phyloP scores from a whole-genome alignment of 2,797 vertebrate species.

The Bovichtus diacanthus region DNA sequence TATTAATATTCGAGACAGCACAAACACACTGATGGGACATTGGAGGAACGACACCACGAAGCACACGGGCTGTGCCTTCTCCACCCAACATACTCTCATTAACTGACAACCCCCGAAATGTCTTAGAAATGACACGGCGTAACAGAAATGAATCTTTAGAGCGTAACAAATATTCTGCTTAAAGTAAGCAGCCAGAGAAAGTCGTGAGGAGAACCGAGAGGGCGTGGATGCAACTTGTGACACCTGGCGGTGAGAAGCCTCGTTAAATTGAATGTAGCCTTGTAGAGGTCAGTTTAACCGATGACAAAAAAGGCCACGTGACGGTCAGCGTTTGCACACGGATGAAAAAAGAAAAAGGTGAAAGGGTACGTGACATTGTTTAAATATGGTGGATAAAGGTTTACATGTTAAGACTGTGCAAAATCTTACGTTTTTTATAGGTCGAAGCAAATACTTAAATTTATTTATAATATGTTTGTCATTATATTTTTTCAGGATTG shows the following conservation, averaged over 20 bases:
- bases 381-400: rapidly evolving
- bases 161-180: background rate
- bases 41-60: slow-evolving; percentile 17
- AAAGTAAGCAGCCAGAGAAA: background rate
- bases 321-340: slow-evolving; percentile 62
- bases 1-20: slow-evolving; percentile 63
- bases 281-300: slow-evolving; percentile 63
- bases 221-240: slow-evolving; percentile 30
- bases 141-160: background rate
- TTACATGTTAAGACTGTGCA: too few relatives aligned
- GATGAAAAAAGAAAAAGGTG: too few relatives aligned
- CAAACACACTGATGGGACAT: slow-evolving; percentile 50
- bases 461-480: too few relatives aligned
- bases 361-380: background rate
- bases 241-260: slow-evolving; percentile 52
- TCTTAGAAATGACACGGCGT: background rate
- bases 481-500: too few relatives aligned
- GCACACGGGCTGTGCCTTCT: slow-evolving; percentile 25
- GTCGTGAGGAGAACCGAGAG: slow-evolving; percentile 1
- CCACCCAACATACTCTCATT: slow-evolving; percentile 18
- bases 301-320: slow-evolving; percentile 66
- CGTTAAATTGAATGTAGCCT: slow-evolving; percentile 73
- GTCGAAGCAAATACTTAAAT: too few relatives aligned
- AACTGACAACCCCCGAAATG: slow-evolving; percentile 12
- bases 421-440: too few relatives aligned